Evolutionary conservation across 2,888 invertebrate genomes (phyloP).

Genomic region (Catocala nupta): DNA sequence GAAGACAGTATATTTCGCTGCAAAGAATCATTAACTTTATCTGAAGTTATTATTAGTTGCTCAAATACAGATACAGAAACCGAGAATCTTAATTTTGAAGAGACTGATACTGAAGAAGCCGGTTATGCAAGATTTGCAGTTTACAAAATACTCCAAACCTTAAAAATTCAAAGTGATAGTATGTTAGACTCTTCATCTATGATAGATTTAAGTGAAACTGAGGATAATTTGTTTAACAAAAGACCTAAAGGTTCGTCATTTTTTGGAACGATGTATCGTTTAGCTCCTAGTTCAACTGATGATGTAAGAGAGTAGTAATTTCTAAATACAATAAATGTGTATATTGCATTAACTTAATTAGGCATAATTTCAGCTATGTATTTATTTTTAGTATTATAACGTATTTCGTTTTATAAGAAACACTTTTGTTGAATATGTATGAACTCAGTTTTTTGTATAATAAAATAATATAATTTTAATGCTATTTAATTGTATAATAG

Average conservation of each 20-base stretch:
- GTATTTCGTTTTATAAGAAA: too few relatives aligned
- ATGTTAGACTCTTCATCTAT: not conserved
- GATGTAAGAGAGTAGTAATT: slow-evolving; percentile 57
- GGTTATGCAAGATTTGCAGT: slow-evolving; percentile 74
- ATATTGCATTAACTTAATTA: too few relatives aligned
- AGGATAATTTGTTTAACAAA: slow-evolving; percentile 45
- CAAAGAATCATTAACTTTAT: slow-evolving; percentile 1
- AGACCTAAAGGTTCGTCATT: slow-evolving; percentile 54
- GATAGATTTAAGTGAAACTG: slow-evolving; percentile 52
- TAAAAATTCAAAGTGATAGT: not conserved
- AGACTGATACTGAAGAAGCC: slow-evolving; percentile 58
- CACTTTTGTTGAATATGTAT: too few relatives aligned
- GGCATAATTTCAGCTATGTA: too few relatives aligned
- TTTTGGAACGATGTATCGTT: slow-evolving; percentile 67
- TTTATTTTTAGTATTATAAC: too few relatives aligned
- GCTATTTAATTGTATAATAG: too few relatives aligned
- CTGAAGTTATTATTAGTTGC: slow-evolving; percentile 14
- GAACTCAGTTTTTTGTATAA: too few relatives aligned
- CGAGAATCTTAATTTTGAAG: slow-evolving; percentile 60
- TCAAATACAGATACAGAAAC: slow-evolving; percentile 30
- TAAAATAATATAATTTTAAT: too few relatives aligned
- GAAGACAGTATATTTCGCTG: slow-evolving; percentile 7
- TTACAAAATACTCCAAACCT: slow-evolving; percentile 72
- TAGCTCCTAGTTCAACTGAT: slow-evolving; percentile 64
- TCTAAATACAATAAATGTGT: too few relatives aligned